Conservation (phyloP, 2,797 vertebrate genomes). For the Poecilia wingei region DNA sequence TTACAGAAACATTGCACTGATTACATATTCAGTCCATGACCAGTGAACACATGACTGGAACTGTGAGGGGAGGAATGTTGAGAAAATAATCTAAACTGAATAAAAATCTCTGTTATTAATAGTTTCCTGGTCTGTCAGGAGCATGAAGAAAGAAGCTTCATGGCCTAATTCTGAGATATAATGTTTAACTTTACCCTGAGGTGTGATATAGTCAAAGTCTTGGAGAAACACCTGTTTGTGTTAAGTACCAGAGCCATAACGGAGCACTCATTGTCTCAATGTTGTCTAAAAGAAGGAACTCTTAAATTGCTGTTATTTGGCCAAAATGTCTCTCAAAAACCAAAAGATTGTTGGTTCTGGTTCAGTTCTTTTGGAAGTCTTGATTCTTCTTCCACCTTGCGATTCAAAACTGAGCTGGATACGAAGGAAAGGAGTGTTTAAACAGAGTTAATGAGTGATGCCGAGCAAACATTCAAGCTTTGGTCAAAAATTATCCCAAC, state of each 20-base stretch:
- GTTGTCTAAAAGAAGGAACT: background rate
- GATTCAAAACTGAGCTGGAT: too few relatives aligned
- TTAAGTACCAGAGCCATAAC: background rate
- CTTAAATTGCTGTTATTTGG: background rate
- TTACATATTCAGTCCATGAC: background rate
- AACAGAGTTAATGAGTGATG: background rate
- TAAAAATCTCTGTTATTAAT: background rate
- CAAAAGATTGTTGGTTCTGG: background rate
- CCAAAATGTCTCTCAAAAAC: background rate
- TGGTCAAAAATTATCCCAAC: background rate
- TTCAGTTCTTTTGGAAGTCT: background rate
- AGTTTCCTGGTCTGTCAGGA: background rate
- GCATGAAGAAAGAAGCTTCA: background rate
- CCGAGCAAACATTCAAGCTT: background rate
- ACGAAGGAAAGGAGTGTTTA: background rate
- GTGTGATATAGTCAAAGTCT: background rate
- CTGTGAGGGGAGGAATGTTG: background rate
- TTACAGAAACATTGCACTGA: background rate
- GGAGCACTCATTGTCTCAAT: background rate
- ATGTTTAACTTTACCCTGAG: background rate
- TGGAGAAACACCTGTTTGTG: background rate
- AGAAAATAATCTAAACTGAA: background rate
- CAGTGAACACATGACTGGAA: background rate
- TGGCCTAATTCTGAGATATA: background rate
- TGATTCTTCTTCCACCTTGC: background rate